Base-by-base conservation (phyloP, 2,113 vertebrate genomes). In the Scatophagus argus region DNA sequence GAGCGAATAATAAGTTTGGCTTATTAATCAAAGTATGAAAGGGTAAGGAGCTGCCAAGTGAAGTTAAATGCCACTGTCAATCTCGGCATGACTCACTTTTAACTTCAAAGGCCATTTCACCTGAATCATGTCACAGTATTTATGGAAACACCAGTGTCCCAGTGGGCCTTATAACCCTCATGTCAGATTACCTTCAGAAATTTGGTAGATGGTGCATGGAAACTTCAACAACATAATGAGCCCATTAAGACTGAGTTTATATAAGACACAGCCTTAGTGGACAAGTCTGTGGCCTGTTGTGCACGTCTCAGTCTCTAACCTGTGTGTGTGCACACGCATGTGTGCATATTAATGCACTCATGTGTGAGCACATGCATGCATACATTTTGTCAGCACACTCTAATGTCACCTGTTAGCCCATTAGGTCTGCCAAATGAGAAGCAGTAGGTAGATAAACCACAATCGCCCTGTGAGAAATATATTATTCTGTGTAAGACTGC, bases 41-140 rank as follows among this genome's bases (percentile, higher is more conserved):
- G 89, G 87, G 79, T 84, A 85, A 87, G 81, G 86, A 81, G 81
- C 90, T 91, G 90, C 80, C 90, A 75, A 83, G 78, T 69, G 74
- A 74, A 85, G 87, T 91, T 87, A 94, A 94, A 94, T 92, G 91
- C 87, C 88, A 76, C 89, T 85, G 90, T 92, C 92, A 93, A 87
- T 93, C 92, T 85, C 39, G 8, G 49, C 54, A 14, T 31, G 66
- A 77, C 73, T 79, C 82, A 67, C 60, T 71, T 79, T 59, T 60
- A 68, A 65, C 81, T 85, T 86, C 70, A 88, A 86, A 84, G 81
- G 79, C 77, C 60, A 63, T 76, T 83, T 81, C 80, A 80, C 74
- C 68, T 56, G 46, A 82, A 54, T 63, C 63, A 0, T 54, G 84
- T 80, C 73, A 54, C 55, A 29, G 77, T 87, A 84, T 87, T 90